Base-by-base conservation (phyloP, 2,113 vertebrate species). In the Cheilinus undulatus region DNA sequence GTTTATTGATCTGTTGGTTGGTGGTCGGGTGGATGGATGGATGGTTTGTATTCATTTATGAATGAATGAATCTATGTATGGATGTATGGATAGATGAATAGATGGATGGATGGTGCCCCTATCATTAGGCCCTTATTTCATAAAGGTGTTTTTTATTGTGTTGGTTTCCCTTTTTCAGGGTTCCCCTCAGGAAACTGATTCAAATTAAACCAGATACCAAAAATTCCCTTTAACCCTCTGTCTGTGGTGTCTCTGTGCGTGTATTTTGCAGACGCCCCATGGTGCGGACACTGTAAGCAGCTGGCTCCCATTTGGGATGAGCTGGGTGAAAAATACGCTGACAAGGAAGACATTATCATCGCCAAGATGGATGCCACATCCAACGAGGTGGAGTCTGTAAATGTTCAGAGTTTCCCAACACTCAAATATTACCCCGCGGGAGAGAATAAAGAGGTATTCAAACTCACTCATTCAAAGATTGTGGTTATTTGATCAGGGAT, bases 261-360 rank as follows among this genome's bases (percentile, higher is more conserved):
- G 13, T 69, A 14, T 73, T 32, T 36, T 66, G 23, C 23, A 99
- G 97, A 98, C 0, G 97, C 97, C 0, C 97, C 97, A 0, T 99
- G 97, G 97, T 98, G 97, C 78, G 83, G 91, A 34, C 96, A 98
- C 86, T 98, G 96, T 88, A 94, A 96, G 79, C 94, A 94, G 8
- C 92, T 98, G 88, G 90, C 91, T 0, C 93, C 94, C 0, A 91
- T 93, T 78, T 99, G 97, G 97, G 95, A 97, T 17, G 78, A 96
- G 51, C 89, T 99, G 84, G 97, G 83, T 0, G 92, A 98, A 84
- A 97, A 95, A 76, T 99, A 97, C 59, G 92, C 88, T 4, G 93
- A 95, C 68, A 93, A 70, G 0, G 83, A 95, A 46, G 91, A 96
- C 85, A 92, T 99, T 0, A 4, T 98, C 89, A 97, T 98, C 0